These are phyloP conservation scores for Diorhabda sublineata DNA, from an alignment of 1,140 invertebrate species.

Conservation along the genomic window DNA sequence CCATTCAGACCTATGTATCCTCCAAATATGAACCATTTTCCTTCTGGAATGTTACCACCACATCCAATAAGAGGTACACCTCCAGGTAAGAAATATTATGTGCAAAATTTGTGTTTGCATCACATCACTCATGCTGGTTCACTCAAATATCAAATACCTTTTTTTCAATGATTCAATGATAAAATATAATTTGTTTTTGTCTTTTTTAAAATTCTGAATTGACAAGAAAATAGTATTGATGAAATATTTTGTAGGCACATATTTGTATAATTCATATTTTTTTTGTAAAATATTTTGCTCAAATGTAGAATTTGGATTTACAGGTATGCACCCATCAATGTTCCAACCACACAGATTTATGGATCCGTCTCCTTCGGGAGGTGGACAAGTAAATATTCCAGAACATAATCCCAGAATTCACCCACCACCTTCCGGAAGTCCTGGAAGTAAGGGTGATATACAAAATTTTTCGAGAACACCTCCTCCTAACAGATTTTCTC, in stretches of 20 bases:
- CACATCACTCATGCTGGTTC: too few species aligned
- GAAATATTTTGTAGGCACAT: too few species aligned
- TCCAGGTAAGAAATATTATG: not conserved
- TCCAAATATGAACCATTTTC: constrained; percentile 27
- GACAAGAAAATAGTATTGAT: too few species aligned
- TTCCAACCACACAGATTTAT: constrained; percentile 54
- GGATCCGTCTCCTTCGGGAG: constrained; percentile 49
- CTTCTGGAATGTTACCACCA: constrained; percentile 22
- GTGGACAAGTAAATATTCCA: constrained; percentile 43
- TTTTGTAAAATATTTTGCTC: too few species aligned
- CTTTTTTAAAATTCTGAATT: too few species aligned
- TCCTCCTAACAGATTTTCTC: not conserved
- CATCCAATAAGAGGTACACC: constrained; percentile 17
- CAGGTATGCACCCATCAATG: constrained; percentile 39
- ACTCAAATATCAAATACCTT: too few species aligned
- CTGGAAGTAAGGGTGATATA: not conserved
- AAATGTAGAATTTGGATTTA: not conserved
- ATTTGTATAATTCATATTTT: too few species aligned
- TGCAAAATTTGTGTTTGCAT: not conserved
- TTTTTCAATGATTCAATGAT: too few species aligned
- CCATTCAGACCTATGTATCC: constrained; percentile 14
- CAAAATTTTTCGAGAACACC: constrained; percentile 13
- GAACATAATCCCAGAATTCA: constrained; percentile 31
- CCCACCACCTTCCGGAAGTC: constrained; percentile 1
- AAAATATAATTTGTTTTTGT: too few species aligned